These are phyloP conservation scores for Sebastes fasciatus DNA, from an alignment of 2,113 vertebrate species.

Conservation along the genomic window DNA sequence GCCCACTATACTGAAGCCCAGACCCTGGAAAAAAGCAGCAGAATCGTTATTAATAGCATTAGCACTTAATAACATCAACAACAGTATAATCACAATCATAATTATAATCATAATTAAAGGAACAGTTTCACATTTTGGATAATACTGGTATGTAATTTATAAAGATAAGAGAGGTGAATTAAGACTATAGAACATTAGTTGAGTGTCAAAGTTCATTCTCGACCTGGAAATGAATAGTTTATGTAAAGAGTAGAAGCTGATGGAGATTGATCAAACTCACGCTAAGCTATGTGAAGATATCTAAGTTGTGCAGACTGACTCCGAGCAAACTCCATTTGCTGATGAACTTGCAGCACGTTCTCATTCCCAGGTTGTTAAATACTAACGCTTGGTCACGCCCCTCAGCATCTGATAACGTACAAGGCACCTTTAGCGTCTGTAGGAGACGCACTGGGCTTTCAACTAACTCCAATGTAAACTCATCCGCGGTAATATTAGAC, in stretches of 20 bases:
- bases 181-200: neutral
- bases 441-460: too few species aligned
- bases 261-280: neutral
- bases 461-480: too few species aligned
- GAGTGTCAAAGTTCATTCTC: neutral
- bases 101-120: neutral
- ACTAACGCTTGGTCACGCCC: too few species aligned
- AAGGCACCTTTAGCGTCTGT: too few species aligned
- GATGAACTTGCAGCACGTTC: too few species aligned
- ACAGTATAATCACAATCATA: neutral
- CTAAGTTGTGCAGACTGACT: too few species aligned
- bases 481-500: too few species aligned
- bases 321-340: too few species aligned
- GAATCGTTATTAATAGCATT: neutral
- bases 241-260: neutral
- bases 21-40: conserved; percentile 81
- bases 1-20: conserved; percentile 97
- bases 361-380: too few species aligned
- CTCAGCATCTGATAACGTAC: too few species aligned
- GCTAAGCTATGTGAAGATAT: neutral
- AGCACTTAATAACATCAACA: neutral
- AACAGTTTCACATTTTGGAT: neutral
- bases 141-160: neutral
- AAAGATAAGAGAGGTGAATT: neutral
- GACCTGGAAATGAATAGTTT: neutral